Percentiles rank a stretch among this genome's conserved stretches.
Evolutionary conservation across 2,113 vertebrate species (phyloP).

Genomic region (Condylura cristata): DNA sequence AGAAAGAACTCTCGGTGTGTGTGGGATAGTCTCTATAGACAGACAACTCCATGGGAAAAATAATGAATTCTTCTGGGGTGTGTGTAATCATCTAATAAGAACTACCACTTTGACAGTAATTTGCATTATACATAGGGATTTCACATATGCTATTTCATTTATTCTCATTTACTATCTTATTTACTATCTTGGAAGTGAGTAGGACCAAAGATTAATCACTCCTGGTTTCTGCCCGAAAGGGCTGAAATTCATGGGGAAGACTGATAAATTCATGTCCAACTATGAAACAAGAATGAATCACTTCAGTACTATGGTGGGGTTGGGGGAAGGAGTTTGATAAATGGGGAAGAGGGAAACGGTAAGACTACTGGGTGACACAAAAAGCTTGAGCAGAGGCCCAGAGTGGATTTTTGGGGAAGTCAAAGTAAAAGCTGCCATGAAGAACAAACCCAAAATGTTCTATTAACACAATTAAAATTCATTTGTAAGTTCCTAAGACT

Average conservation of each 20-base stretch:
- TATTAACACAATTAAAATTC: conserved; percentile 13
- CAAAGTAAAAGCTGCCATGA: background rate
- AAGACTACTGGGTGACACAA: background rate
- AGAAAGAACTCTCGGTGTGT: background rate
- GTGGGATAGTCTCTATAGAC: background rate
- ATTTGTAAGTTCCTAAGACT: background rate
- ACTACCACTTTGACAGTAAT: conserved; percentile 23
- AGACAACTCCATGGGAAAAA: background rate
- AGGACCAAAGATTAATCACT: conserved; percentile 56
- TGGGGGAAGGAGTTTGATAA: conserved; percentile 2
- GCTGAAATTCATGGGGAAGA: conserved; percentile 10
- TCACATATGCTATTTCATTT: conserved; percentile 68
- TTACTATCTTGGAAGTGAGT: conserved; percentile 40
- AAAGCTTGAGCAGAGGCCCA: background rate
- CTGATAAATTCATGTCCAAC: conserved; percentile 20
- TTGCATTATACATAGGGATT: conserved; percentile 53
- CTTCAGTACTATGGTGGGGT: background rate
- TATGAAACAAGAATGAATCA: conserved; percentile 49
- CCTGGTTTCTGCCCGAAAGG: conserved; percentile 26
- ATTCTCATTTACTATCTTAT: conserved; percentile 62
- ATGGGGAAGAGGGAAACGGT: background rate
- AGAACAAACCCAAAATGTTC: background rate
- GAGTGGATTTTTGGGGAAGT: conserved; percentile 2
- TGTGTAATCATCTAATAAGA: conserved; percentile 5
- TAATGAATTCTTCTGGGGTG: background rate